Conservation (phyloP, 2,888 invertebrate species). For the Drosophila robusta region DNA sequence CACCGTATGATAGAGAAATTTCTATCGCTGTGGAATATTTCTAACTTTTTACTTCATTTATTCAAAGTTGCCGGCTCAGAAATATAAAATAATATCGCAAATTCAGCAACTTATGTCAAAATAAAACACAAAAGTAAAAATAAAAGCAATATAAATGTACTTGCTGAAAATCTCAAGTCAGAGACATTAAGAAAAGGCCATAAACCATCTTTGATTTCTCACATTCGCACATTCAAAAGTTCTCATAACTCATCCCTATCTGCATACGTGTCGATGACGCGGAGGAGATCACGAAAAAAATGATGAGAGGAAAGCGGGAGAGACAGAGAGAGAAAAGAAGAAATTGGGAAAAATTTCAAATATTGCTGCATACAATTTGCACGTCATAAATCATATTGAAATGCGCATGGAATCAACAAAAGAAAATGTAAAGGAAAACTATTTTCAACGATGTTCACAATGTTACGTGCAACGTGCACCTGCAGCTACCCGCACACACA, state of each 20-base stretch:
- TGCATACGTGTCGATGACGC: conserved; percentile 50
- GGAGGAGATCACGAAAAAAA: conserved; percentile 18
- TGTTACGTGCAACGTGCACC: conserved; percentile 53
- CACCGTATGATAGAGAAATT: no score
- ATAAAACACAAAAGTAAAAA: neutral
- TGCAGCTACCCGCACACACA: conserved; percentile 32
- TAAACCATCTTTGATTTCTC: conserved; percentile 49
- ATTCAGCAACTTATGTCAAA: neutral
- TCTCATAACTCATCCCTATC: conserved; percentile 53
- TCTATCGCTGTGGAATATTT: no score
- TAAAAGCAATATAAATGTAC: conserved; percentile 7
- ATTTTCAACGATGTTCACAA: conserved; percentile 55
- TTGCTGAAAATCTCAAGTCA: conserved; percentile 10
- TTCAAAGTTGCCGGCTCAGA: no score
- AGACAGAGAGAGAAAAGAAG: neutral
- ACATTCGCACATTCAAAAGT: conserved; percentile 38
- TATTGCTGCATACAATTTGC: conserved; percentile 72
- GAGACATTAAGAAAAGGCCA: conserved; percentile 34
- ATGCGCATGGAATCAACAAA: conserved; percentile 61
- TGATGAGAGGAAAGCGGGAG: conserved; percentile 1
- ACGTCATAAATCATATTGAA: conserved; percentile 75
- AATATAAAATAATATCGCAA: neutral
- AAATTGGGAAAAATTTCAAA: conserved; percentile 43
- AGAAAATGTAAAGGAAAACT: conserved; percentile 44
- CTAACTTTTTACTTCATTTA: no score